These are phyloP conservation scores for Belgica antarctica DNA, from an alignment of 2,888 invertebrate species.

Conservation along the genomic window DNA sequence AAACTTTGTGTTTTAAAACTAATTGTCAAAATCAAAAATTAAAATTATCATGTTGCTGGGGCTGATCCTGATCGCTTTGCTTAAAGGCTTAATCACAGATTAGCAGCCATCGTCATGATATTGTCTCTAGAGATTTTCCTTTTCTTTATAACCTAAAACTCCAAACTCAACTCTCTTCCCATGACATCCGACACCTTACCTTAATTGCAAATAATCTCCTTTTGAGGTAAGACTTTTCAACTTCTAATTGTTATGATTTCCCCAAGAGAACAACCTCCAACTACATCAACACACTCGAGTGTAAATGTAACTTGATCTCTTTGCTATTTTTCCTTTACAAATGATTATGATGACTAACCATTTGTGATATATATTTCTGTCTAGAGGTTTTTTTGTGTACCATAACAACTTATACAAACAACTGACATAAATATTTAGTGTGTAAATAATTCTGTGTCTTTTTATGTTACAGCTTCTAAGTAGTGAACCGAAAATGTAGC, in stretches of 20 bases:
- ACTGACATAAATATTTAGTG: slow-evolving; percentile 32
- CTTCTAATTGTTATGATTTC: slow-evolving; percentile 12
- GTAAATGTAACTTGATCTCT: background rate
- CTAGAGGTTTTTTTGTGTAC: slow-evolving; percentile 7
- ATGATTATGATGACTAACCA: background rate
- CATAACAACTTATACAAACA: background rate
- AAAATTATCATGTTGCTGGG: too few relatives aligned
- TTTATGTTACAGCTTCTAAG: slow-evolving; percentile 43
- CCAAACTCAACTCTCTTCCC: slow-evolving; percentile 27
- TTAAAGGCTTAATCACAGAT: background rate
- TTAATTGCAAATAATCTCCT: background rate
- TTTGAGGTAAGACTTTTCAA: slow-evolving; percentile 42
- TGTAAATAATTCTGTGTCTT: slow-evolving; percentile 42
- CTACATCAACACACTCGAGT: background rate
- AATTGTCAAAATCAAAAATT: too few relatives aligned
- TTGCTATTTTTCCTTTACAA: background rate
- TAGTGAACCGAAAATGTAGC: slow-evolving; percentile 26
- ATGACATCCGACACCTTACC: slow-evolving; percentile 41
- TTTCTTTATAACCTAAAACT: slow-evolving; percentile 44
- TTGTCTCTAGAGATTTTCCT: slow-evolving; percentile 39
- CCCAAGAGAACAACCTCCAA: background rate
- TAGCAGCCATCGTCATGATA: background rate
- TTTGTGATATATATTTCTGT: slow-evolving; percentile 7
- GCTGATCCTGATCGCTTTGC: too few relatives aligned
- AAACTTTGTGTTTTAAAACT: background rate